Conservation (phyloP, 2,797 vertebrate genomes). For the Sparidentex hasta region DNA sequence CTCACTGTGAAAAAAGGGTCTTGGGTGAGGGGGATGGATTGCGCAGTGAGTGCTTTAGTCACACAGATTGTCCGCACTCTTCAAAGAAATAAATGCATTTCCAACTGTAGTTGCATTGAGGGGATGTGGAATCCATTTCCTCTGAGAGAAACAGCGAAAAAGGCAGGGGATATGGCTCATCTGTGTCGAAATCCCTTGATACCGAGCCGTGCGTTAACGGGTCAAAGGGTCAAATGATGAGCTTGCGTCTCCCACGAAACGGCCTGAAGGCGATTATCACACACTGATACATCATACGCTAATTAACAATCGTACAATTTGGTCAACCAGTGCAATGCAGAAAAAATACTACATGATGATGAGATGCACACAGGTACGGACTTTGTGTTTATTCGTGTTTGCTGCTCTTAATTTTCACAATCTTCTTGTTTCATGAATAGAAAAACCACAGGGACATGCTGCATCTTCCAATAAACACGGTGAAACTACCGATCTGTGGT, state of each 20-base stretch:
- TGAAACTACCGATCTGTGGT: constrained; percentile 53
- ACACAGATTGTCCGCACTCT: constrained; percentile 84
- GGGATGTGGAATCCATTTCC: constrained; percentile 77
- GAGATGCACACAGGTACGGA: background rate
- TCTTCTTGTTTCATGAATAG: background rate
- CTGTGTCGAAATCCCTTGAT: constrained; percentile 60
- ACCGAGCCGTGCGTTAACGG: constrained; percentile 56
- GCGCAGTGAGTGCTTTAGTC: constrained; percentile 87
- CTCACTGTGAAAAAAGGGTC: constrained; percentile 82
- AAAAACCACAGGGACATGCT: constrained; percentile 23
- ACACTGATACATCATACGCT: constrained; percentile 31
- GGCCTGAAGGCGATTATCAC: constrained; percentile 48
- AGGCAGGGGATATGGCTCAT: constrained; percentile 71
- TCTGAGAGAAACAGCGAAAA: constrained; percentile 62
- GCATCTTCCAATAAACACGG: constrained; percentile 49
- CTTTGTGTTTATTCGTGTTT: background rate
- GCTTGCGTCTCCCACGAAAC: constrained; percentile 46
- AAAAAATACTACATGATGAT: constrained; percentile 1
- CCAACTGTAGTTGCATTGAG: constrained; percentile 70
- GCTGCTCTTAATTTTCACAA: background rate
- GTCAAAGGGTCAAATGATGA: constrained; percentile 73
- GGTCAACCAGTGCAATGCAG: background rate
- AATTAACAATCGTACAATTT: background rate
- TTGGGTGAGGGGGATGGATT: constrained; percentile 82
- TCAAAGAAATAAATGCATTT: constrained; percentile 85